These are phyloP conservation scores for Cetonia aurata DNA, from an alignment of 2,888 invertebrate species.

Conservation along the genomic window DNA sequence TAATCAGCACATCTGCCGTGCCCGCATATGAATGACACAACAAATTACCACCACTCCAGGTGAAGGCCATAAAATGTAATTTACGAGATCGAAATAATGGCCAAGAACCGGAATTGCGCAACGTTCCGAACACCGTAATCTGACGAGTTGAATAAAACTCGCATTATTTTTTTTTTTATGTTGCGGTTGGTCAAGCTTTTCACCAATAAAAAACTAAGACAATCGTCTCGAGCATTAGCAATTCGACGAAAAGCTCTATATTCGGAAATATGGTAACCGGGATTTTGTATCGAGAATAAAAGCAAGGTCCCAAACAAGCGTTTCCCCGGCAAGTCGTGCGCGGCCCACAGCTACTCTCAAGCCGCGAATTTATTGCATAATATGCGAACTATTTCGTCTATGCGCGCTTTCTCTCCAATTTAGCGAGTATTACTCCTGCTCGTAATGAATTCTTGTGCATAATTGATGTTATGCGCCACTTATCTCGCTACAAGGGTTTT, in stretches of 20 bases:
- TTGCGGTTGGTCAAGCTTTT: slow-evolving; percentile 26
- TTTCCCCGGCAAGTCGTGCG: slow-evolving; percentile 7
- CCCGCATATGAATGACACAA: background rate
- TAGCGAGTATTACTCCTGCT: background rate
- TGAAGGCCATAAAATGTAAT: slow-evolving; percentile 9
- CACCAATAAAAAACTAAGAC: background rate
- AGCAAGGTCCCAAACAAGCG: background rate
- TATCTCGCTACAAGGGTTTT: background rate
- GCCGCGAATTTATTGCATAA: slow-evolving; percentile 16
- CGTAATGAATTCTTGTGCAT: slow-evolving; percentile 2
- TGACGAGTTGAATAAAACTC: slow-evolving; percentile 11
- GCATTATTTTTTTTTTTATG: slow-evolving; percentile 21
- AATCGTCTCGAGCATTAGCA: background rate
- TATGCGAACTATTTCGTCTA: slow-evolving; percentile 12
- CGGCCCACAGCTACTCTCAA: background rate
- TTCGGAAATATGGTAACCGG: slow-evolving; percentile 12
- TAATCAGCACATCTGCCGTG: background rate
- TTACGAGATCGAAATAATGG: slow-evolving; percentile 19
- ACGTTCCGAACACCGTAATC: slow-evolving; percentile 3
- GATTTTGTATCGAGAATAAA: slow-evolving; percentile 17
- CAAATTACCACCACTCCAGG: background rate
- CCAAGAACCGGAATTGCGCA: slow-evolving; percentile 14
- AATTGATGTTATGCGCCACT: slow-evolving; percentile 7
- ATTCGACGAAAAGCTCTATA: slow-evolving; percentile 4
- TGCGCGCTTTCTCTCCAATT: slow-evolving; percentile 9